Conservation (phyloP, 1,140 invertebrate genomes). For the Pogonognathellus flavescens region DNA sequence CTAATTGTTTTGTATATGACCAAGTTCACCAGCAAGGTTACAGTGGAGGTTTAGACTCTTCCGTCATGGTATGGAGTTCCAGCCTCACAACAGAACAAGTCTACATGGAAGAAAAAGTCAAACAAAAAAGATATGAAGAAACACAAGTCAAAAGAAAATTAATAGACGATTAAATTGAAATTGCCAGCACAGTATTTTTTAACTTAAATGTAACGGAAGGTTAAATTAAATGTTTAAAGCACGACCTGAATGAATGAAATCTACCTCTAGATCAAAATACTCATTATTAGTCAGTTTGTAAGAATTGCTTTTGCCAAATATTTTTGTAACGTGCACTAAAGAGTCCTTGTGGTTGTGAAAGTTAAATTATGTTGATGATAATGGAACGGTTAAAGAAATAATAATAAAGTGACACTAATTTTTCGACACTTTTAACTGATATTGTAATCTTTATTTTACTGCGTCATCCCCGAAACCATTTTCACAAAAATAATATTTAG, state of each 20-base stretch:
- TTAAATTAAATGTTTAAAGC: neutral
- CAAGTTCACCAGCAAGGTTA: slow-evolving; percentile 48
- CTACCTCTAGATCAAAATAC: neutral
- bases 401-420: neutral
- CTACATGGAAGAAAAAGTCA: slow-evolving; percentile 52
- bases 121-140: neutral
- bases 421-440: neutral
- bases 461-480: slow-evolving; percentile 33
- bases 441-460: slow-evolving; percentile 7
- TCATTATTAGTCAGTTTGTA: too few relatives aligned
- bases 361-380: neutral
- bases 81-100: slow-evolving; percentile 49
- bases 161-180: neutral
- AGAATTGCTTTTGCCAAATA: neutral
- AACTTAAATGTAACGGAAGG: neutral
- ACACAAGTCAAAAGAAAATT: neutral
- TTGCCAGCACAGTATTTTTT: neutral
- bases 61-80: slow-evolving; percentile 54
- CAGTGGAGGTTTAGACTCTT: slow-evolving; percentile 54
- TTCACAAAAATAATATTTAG: slow-evolving; percentile 43
- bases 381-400: neutral
- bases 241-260: neutral
- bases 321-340: neutral
- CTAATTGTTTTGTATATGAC: slow-evolving; percentile 58
- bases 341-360: neutral